Conservation (phyloP, 2,797 vertebrate species). For the Uromys caudimaculatus region DNA sequence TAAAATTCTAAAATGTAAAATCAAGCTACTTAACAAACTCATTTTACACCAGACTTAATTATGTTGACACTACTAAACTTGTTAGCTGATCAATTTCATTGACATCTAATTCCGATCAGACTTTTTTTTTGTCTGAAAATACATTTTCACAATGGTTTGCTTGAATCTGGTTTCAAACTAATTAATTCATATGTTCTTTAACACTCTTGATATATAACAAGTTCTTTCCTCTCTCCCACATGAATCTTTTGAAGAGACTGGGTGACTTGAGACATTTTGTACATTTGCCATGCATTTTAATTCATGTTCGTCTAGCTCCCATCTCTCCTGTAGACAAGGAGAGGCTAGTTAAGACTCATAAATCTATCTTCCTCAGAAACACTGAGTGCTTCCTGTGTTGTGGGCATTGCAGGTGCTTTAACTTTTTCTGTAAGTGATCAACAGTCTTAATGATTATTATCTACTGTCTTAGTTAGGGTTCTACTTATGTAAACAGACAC, state of each 20-base stretch:
- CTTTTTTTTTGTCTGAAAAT: neutral
- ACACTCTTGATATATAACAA: neutral
- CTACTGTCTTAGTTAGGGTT: neutral
- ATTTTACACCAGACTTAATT: neutral
- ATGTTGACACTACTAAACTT: neutral
- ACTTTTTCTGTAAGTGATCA: neutral
- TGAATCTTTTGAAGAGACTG: neutral
- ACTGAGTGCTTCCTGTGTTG: neutral
- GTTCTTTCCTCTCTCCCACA: neutral
- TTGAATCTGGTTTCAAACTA: neutral
- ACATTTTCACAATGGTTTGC: neutral
- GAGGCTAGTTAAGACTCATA: neutral
- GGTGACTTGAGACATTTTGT: neutral
- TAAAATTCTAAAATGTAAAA: neutral
- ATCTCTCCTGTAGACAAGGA: neutral
- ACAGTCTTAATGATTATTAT: neutral
- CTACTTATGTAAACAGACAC: too few relatives aligned
- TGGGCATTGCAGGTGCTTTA: neutral
- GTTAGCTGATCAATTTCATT: neutral
- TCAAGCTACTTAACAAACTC: neutral
- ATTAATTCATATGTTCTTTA: constrained; percentile 17
- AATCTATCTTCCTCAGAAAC: neutral
- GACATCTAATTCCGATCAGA: neutral
- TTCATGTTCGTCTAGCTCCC: neutral
- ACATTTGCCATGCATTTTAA: neutral